A percentile compares a stretch with the other conserved stretches of the same genome.
These are phyloP conservation scores for Seladonia tumulorum DNA, from an alignment of 2,888 invertebrate species.

Conservation along the genomic window DNA sequence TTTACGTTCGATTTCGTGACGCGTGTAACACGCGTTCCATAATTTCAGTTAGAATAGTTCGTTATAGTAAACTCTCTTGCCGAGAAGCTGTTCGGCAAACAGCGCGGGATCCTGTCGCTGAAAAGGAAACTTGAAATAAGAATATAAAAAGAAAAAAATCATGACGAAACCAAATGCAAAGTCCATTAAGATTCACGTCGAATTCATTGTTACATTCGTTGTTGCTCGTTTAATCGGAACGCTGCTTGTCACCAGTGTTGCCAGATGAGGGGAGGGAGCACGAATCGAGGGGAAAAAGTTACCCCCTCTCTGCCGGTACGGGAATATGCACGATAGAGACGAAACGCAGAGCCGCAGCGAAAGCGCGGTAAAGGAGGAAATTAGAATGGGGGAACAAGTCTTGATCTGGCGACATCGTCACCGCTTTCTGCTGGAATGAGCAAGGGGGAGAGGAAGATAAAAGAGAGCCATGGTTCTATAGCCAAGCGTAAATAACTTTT, in stretches of 20 bases:
- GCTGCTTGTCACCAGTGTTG: not conserved
- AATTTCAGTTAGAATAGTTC: constrained; percentile 21
- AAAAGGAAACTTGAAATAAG: constrained; percentile 37
- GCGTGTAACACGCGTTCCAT: constrained; percentile 19
- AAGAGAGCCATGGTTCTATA: not conserved
- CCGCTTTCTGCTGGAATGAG: not conserved
- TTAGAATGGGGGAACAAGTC: no score
- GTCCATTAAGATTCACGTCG: not conserved
- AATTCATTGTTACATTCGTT: not conserved
- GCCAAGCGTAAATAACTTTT: not conserved
- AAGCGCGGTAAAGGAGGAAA: no score
- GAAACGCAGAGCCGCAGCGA: no score
- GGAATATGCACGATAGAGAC: no score
- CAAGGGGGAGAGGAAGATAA: not conserved
- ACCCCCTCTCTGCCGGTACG: no score
- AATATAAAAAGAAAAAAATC: constrained; percentile 10
- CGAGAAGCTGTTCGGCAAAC: constrained; percentile 19
- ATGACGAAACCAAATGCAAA: constrained; percentile 13
- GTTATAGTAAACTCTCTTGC: constrained; percentile 4
- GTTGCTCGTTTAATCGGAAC: not conserved
- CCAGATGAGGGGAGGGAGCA: no score
- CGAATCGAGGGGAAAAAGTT: no score
- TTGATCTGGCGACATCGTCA: not conserved
- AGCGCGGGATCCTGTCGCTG: constrained; percentile 31
- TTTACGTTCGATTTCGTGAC: constrained; percentile 29